phyloP scores from a whole-genome alignment of 1,140 invertebrate genomes.

The Drosophila quadrilineata region DNA sequence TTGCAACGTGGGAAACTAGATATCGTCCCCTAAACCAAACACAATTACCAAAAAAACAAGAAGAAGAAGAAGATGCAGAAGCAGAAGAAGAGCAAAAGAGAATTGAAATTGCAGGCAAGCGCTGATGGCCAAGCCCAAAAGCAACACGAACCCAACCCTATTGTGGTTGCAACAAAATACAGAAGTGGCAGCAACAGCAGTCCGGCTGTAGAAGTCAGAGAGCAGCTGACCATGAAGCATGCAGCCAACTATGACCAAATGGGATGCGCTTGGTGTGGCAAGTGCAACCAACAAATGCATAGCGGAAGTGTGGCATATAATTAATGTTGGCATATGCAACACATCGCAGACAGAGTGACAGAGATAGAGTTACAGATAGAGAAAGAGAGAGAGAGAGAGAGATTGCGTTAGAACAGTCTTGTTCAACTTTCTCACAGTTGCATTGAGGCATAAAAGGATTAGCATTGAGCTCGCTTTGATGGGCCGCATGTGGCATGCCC shows the following conservation, averaged over 20 bases:
- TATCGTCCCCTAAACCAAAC: slow-evolving; percentile 14
- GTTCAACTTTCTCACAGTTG: no score
- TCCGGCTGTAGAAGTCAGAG: neutral
- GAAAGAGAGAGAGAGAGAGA: no score
- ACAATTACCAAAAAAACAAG: slow-evolving; percentile 53
- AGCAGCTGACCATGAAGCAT: slow-evolving; percentile 58
- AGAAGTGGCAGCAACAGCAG: neutral
- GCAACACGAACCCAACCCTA: slow-evolving; percentile 5
- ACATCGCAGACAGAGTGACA: neutral
- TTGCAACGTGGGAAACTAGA: slow-evolving; percentile 67
- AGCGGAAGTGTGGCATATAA: slow-evolving; percentile 46
- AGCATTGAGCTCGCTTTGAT: slow-evolving; percentile 44
- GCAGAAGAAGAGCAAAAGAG: no score
- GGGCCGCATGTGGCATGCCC: slow-evolving; percentile 25
- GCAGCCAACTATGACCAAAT: slow-evolving; percentile 52
- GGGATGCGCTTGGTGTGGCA: slow-evolving; percentile 25
- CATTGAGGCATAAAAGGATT: slow-evolving; percentile 64
- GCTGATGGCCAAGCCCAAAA: slow-evolving; percentile 6
- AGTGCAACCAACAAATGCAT: slow-evolving; percentile 6
- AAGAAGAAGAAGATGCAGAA: neutral
- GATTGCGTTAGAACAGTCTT: no score
- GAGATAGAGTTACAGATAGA: no score
- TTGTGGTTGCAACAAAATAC: slow-evolving; percentile 18
- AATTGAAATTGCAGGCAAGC: no score
- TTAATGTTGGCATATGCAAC: slow-evolving; percentile 32